A percentile compares a stretch with the other conserved stretches of the same genome.
Evolutionary conservation across 1,140 invertebrate species (phyloP).

Genomic region (Trichonephila inaurata): DNA sequence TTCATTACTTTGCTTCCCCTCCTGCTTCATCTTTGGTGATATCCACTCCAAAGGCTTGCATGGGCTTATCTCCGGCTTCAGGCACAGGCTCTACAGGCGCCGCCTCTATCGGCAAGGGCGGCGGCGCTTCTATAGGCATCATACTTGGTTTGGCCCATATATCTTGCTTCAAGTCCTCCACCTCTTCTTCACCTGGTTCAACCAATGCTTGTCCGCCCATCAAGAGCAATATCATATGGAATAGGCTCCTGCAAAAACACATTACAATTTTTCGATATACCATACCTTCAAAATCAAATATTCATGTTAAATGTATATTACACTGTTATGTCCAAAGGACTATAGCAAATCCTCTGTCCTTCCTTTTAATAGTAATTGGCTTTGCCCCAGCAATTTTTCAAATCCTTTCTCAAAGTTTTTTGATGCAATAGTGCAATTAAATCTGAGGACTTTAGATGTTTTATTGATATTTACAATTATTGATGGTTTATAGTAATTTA

Average conservation of each 20-base stretch:
- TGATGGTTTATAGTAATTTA: too few species aligned
- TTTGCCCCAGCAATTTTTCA: too few species aligned
- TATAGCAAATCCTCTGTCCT: too few species aligned
- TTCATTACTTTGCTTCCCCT: constrained; percentile 83
- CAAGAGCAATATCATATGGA: constrained; percentile 85
- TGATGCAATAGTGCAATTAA: too few species aligned
- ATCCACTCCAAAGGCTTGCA: constrained; percentile 76
- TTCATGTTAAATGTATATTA: too few species aligned
- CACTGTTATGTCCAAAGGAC: too few species aligned
- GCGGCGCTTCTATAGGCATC: constrained; percentile 59
- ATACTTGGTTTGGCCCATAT: constrained; percentile 60
- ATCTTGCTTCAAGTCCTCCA: constrained; percentile 72
- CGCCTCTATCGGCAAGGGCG: constrained; percentile 66
- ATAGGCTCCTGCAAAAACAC: constrained; percentile 78
- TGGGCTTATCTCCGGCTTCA: neutral
- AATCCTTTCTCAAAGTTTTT: too few species aligned
- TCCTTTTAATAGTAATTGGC: too few species aligned
- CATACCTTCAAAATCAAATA: too few species aligned
- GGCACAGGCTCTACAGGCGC: constrained; percentile 48
- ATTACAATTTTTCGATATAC: too few species aligned
- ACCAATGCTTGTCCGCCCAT: constrained; percentile 83
- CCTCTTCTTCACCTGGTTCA: constrained; percentile 74
- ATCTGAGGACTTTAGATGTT: too few species aligned
- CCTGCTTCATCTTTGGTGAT: constrained; percentile 88
- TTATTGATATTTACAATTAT: too few species aligned